Conservation (phyloP, 2,797 vertebrate species). For the Chelmon rostratus region DNA sequence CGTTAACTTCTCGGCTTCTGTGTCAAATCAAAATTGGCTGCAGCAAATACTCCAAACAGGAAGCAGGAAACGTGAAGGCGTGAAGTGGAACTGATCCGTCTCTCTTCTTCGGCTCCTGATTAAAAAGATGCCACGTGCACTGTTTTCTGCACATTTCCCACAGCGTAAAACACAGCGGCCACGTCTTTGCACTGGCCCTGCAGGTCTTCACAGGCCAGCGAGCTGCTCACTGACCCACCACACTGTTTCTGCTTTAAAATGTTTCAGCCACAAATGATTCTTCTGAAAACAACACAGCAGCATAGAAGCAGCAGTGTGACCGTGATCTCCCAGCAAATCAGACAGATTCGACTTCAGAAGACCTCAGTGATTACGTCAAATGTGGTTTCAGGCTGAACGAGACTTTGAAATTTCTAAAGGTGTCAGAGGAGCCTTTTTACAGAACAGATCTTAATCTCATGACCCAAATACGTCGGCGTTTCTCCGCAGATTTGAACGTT, state of each 20-base stretch:
- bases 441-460: conserved; percentile 50
- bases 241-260: neutral
- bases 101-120: neutral
- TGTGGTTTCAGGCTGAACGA: conserved; percentile 18
- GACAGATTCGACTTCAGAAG: neutral
- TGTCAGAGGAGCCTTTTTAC: conserved; percentile 33
- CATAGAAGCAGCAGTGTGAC: neutral
- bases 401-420: conserved; percentile 40
- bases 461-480: conserved; percentile 52
- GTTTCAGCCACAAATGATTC: neutral
- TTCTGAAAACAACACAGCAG: neutral
- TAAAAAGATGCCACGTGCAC: no score
- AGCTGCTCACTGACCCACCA: neutral
- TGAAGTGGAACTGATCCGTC: no score
- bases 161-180: no score
- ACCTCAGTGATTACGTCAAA: conserved; percentile 30
- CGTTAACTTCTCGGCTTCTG: no score
- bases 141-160: no score
- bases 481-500: conserved; percentile 47
- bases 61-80: no score
- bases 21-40: no score
- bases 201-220: neutral
- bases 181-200: no score
- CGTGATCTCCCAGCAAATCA: neutral
- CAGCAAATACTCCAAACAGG: no score